Evolutionary conservation across 2,888 invertebrate genomes (phyloP).

Genomic region (Acanthosepion pharaonis): DNA sequence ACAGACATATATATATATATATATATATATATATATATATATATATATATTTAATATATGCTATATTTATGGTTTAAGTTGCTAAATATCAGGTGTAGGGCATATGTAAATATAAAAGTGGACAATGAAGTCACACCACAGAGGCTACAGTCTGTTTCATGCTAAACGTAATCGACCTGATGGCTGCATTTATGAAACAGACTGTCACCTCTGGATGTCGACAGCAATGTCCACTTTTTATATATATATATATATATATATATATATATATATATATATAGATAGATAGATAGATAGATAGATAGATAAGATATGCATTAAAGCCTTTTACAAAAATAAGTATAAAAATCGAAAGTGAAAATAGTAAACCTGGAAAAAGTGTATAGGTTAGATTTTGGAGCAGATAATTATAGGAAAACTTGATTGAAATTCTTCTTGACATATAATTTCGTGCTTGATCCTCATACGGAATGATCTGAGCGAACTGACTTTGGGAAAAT

Average conservation of each 20-base stretch:
- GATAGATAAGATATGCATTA: neutral
- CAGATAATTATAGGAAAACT: neutral
- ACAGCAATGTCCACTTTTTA: neutral
- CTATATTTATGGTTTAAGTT: too few species aligned
- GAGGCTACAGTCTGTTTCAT: too few species aligned
- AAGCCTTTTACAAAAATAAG: neutral
- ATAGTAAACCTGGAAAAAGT: neutral
- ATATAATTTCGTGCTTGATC: neutral
- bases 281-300: neutral
- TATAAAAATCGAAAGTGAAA: neutral
- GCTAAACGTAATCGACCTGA: too few species aligned
- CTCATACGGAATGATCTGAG: neutral
- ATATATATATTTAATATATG: too few species aligned
- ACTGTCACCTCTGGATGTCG: too few species aligned
- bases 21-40: too few species aligned
- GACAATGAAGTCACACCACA: too few species aligned
- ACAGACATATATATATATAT: too few species aligned
- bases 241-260: neutral
- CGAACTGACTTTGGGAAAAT: neutral
- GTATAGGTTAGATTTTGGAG: neutral
- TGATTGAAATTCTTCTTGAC: constrained; percentile 16
- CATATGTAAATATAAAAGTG: too few species aligned
- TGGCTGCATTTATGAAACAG: too few species aligned
- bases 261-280: neutral
- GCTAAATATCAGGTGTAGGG: too few species aligned